phyloP scores from a whole-genome alignment of 2,113 vertebrate genomes.

The Cynopterus brachyotis region DNA sequence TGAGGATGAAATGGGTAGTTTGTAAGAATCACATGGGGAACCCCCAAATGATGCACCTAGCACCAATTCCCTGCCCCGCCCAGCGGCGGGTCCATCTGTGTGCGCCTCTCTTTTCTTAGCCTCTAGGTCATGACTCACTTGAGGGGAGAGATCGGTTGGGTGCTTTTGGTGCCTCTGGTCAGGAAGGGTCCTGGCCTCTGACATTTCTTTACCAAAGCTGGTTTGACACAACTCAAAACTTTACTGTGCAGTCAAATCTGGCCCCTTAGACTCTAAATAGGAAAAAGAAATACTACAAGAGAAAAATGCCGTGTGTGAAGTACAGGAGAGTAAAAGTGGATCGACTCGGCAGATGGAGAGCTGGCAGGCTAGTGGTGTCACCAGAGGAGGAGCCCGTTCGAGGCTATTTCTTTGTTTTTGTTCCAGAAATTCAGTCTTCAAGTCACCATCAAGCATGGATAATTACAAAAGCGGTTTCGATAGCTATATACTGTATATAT shows the following conservation, averaged over 20 bases:
- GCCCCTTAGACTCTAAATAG: slow-evolving; percentile 58
- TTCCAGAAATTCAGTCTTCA: slow-evolving; percentile 35
- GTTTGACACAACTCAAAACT: slow-evolving; percentile 18
- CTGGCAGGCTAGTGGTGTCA: not conserved
- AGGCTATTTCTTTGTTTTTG: slow-evolving; percentile 50
- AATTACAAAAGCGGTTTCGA: slow-evolving; percentile 69
- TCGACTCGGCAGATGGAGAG: not conserved
- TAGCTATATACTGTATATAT: slow-evolving; percentile 52
- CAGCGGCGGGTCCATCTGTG: not conserved
- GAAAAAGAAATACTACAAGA: slow-evolving; percentile 57
- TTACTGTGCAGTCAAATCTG: slow-evolving; percentile 51
- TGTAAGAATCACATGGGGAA: slow-evolving; percentile 53
- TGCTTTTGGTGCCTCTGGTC: not conserved
- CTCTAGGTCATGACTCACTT: not conserved
- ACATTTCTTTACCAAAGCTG: not conserved
- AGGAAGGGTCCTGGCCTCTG: not conserved
- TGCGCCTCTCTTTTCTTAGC: not conserved
- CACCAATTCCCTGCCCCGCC: slow-evolving; percentile 51
- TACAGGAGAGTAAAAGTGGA: slow-evolving; percentile 57
- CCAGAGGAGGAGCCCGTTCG: not conserved
- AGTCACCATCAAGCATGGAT: slow-evolving; percentile 64
- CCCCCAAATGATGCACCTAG: slow-evolving; percentile 70
- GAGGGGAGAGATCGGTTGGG: not conserved
- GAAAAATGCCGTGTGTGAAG: slow-evolving; percentile 26
- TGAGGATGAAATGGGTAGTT: slow-evolving; percentile 2